Base-by-base conservation (phyloP, 2,113 vertebrate genomes). In the Corapipo altera region DNA sequence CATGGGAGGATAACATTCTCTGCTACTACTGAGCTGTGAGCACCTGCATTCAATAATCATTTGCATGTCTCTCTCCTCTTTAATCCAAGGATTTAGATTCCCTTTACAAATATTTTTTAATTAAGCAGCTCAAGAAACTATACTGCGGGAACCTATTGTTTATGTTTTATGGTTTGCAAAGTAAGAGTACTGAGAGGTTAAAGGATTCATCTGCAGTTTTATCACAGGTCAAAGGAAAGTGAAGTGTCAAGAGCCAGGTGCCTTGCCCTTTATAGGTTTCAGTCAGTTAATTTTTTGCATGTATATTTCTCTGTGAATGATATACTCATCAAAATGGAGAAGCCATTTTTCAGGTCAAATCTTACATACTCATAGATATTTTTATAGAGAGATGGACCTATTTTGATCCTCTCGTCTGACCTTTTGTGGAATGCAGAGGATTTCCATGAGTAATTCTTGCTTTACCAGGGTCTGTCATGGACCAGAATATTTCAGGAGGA, bases 61-160 rank as follows among this genome's bases (percentile, higher is more conserved):
- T 96, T 96, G 76, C 82, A 87, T 83, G 69, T 78, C 81, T 95
- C 64, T 95, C 43, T 86, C 35, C 54, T 51, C 41, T 94, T 96
- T 95, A 94, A 87, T 91, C 52, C 66, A 87, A 96, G 82, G 82
- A 89, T 96, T 96, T 95, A 78, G 69, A 72, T 90, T 93, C 49
- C 41, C 70, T 95, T 93, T 85, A 85, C 83, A 96, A 96, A 94
- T 96, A 96, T 92, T 95, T 94, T 89, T 65, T 44, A 91, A 89
- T 92, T 93, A 93, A 87, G 62, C 44, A 88, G 33, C 44, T 94
- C 88, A 88, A 66, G 28, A 81, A 57, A 33, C 35, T 65, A 62
- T 58, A 43, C 62, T 74, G 28, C 66, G 24, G 64, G 41, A 94
- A 46, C n/a, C 41, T 58, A 73, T 9, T 70, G 48, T 78, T 84